Conservation (phyloP, 2,888 invertebrate species). For the Chrysolina oricalcia region DNA sequence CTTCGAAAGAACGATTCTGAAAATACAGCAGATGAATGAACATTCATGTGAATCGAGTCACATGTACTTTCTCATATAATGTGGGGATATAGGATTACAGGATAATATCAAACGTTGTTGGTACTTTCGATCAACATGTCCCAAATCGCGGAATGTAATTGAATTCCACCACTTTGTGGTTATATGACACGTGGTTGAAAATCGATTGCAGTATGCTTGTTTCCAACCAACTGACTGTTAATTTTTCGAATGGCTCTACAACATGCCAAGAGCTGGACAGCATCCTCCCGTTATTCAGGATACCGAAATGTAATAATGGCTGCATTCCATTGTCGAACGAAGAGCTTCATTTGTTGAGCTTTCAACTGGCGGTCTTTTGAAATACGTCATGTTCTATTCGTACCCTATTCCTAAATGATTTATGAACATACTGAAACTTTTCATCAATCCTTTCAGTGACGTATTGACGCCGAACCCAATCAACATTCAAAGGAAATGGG, state of each 20-base stretch:
- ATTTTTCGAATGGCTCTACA: background rate
- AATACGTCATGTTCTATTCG: background rate
- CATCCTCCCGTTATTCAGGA: background rate
- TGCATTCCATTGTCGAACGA: background rate
- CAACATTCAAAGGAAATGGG: no score
- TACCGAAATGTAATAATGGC: background rate
- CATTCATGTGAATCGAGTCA: background rate
- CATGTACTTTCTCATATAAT: background rate
- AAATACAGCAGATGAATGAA: no score
- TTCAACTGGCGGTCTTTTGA: background rate
- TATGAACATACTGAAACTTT: background rate
- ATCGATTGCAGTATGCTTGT: background rate
- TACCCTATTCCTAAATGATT: background rate
- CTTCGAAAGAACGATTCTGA: no score
- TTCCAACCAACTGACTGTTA: background rate
- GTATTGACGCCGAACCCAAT: no score
- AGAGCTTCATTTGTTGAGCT: background rate
- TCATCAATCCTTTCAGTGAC: no score
- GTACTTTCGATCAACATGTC: background rate
- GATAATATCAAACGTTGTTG: background rate
- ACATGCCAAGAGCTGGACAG: background rate
- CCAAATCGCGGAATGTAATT: background rate
- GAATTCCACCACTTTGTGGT: background rate
- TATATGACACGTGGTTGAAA: background rate
- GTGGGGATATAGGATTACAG: no score